Percentiles rank a stretch among this genome's conserved stretches.
Conservation (phyloP, 2,888 invertebrate genomes). For the Acleris cristana region DNA sequence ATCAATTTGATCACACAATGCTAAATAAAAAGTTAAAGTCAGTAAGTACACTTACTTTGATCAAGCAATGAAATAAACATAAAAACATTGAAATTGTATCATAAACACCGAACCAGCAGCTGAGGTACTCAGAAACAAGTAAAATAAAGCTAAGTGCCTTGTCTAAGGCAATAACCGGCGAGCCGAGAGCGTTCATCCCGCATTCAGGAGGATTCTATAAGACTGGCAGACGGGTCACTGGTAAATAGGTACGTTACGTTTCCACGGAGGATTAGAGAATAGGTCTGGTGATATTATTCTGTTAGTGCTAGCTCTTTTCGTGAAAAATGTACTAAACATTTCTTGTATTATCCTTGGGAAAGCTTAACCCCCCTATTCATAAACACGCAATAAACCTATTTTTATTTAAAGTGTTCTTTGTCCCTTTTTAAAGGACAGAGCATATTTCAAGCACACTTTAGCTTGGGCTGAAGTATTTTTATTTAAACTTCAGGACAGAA, state of each 20-base stretch:
- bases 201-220: conserved; percentile 3
- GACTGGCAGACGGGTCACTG: not conserved
- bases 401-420: no score
- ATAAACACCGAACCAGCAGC: not conserved
- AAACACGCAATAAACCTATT: no score
- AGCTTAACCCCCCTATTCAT: no score
- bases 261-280: not conserved
- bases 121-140: not conserved
- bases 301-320: not conserved
- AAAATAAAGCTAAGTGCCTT: conserved; percentile 4
- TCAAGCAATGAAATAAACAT: not conserved
- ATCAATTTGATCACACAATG: no score
- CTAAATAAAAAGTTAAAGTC: no score
- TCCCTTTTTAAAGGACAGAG: no score
- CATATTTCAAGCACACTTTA: no score
- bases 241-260: not conserved
- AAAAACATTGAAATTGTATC: not conserved
- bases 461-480: no score
- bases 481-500: no score
- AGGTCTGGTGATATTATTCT: not conserved
- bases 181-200: not conserved
- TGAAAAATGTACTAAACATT: no score
- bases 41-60: no score
- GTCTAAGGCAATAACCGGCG: conserved; percentile 5
- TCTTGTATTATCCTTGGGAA: no score